phyloP scores from a whole-genome alignment of 2,113 vertebrate species.

The Perca fluviatilis region DNA sequence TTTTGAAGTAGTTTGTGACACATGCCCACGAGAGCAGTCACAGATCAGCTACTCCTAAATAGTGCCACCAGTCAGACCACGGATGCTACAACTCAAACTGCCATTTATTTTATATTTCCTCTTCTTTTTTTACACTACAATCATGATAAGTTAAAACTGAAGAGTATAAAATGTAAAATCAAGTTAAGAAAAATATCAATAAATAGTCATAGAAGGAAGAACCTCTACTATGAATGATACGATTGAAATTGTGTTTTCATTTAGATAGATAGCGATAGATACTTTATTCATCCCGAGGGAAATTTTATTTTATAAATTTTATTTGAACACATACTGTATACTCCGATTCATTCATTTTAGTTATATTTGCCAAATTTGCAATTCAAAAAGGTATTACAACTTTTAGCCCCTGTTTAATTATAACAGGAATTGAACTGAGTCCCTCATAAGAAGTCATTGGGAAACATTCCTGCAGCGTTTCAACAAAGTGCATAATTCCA shows the following conservation, averaged over 20 bases:
- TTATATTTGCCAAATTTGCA: background rate
- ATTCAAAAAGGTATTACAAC: conserved; percentile 3
- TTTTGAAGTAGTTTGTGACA: conserved; percentile 34
- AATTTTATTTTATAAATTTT: too few species aligned
- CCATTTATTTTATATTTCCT: background rate
- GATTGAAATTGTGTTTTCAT: background rate
- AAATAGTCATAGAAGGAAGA: background rate
- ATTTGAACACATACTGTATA: background rate
- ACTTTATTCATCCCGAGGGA: too few species aligned
- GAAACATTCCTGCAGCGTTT: conserved; percentile 39
- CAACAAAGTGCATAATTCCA: conserved; percentile 25
- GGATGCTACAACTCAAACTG: background rate
- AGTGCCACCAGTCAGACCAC: background rate
- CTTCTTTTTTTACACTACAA: background rate
- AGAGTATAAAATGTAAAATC: background rate
- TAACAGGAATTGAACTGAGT: conserved; percentile 22
- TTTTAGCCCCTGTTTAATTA: conserved; percentile 26
- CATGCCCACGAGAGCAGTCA: conserved; percentile 14
- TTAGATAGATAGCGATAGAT: too few species aligned
- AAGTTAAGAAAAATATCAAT: background rate
- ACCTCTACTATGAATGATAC: too few species aligned
- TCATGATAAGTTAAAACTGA: background rate
- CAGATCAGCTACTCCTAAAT: conserved; percentile 50
- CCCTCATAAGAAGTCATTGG: conserved; percentile 16
- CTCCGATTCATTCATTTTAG: background rate